These are phyloP conservation scores for Phyto melanocephala DNA, from an alignment of 2,888 invertebrate genomes.

Conservation along the genomic window DNA sequence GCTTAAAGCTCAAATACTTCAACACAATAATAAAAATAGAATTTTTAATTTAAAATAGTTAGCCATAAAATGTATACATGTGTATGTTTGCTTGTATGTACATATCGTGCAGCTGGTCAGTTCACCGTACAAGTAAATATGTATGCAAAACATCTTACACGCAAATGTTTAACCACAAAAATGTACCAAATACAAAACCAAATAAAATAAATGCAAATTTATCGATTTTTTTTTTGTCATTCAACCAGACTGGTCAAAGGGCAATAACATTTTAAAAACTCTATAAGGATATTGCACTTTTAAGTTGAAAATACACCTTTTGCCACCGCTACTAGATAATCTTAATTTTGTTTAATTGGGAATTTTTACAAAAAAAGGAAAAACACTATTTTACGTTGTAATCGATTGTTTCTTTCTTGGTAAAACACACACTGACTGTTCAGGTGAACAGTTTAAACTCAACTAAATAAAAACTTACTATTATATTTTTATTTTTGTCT, in stretches of 20 bases:
- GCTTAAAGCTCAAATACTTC: background rate
- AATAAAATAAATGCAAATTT: slow-evolving; percentile 69
- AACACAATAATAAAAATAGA: background rate
- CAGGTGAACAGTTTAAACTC: slow-evolving; percentile 74
- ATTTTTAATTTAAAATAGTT: background rate
- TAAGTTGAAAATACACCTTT: slow-evolving; percentile 41
- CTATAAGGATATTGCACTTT: slow-evolving; percentile 75
- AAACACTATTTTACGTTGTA: background rate
- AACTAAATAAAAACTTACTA: slow-evolving; percentile 68
- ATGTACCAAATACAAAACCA: slow-evolving; percentile 22
- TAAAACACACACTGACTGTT: slow-evolving; percentile 41
- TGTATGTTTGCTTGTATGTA: no score
- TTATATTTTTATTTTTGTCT: slow-evolving; percentile 67
- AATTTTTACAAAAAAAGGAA: no score
- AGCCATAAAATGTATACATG: no score
- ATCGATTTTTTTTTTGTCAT: slow-evolving; percentile 71
- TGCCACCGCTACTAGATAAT: background rate
- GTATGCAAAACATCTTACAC: background rate
- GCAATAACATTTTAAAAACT: slow-evolving; percentile 71
- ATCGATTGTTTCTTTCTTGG: background rate
- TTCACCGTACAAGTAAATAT: slow-evolving; percentile 17
- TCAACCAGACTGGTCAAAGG: slow-evolving; percentile 67
- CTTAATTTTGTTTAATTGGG: background rate
- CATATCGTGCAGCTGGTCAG: slow-evolving; percentile 63
- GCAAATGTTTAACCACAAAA: slow-evolving; percentile 37